Conservation (phyloP, 2,113 vertebrate genomes). For the Eurypyga helias region DNA sequence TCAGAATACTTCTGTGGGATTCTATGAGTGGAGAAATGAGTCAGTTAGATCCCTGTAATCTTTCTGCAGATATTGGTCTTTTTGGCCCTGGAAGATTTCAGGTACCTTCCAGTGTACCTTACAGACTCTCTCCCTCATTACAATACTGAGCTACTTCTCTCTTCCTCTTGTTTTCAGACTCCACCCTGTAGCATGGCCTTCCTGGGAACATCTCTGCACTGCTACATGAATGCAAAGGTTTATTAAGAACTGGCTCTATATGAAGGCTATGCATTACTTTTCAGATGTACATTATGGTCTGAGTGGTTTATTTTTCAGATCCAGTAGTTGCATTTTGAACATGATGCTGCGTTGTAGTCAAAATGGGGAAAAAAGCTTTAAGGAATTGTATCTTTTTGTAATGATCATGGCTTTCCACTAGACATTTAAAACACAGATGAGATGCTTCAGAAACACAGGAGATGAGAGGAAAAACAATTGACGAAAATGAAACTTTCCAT, state of each 20-base stretch:
- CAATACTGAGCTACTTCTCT: background rate
- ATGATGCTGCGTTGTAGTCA: background rate
- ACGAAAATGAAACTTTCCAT: background rate
- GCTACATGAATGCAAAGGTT: background rate
- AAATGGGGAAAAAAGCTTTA: background rate
- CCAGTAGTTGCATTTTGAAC: background rate
- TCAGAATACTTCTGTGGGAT: background rate
- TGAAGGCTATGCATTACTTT: background rate
- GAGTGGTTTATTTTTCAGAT: background rate
- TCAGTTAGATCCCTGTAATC: background rate
- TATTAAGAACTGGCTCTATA: background rate
- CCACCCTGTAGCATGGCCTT: constrained; percentile 1
- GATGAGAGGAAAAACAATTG: background rate
- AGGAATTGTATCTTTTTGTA: background rate
- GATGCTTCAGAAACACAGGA: background rate
- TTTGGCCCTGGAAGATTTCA: background rate
- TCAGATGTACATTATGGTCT: background rate
- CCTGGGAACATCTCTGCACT: background rate
- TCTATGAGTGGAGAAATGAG: background rate
- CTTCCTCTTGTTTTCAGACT: constrained; percentile 64
- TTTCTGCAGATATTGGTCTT: background rate
- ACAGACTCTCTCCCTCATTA: background rate
- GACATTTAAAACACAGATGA: background rate
- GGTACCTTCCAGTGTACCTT: background rate
- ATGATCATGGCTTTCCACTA: background rate